These are phyloP conservation scores for Irena cyanogastra DNA, from an alignment of 2,113 vertebrate species.

Conservation along the genomic window DNA sequence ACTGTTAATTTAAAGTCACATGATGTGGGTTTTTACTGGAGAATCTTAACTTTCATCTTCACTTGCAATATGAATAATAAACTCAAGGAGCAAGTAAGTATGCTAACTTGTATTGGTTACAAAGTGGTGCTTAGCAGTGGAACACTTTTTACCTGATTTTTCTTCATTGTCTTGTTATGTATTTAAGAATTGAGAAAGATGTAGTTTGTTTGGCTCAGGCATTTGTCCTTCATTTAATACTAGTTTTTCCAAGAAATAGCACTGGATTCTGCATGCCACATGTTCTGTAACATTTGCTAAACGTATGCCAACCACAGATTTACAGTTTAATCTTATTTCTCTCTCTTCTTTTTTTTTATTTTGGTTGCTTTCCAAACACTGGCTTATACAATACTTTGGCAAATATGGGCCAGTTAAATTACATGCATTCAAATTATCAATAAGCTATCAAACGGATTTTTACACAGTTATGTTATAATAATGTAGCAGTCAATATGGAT, in stretches of 20 bases:
- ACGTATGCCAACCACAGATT: neutral
- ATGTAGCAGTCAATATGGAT: neutral
- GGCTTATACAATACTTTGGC: neutral
- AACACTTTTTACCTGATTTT: neutral
- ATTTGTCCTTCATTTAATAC: constrained; percentile 13
- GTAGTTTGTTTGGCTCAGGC: neutral
- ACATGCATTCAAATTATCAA: neutral
- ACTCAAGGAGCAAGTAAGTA: neutral
- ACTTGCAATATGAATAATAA: neutral
- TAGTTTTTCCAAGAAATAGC: neutral
- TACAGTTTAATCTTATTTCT: constrained; percentile 38
- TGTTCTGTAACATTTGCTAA: neutral
- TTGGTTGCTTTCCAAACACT: neutral
- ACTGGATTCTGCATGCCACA: neutral
- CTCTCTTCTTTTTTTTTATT: neutral
- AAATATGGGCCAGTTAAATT: constrained; percentile 44
- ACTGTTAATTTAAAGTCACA: neutral
- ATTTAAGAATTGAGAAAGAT: neutral
- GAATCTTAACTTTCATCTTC: neutral
- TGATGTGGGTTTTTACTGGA: neutral
- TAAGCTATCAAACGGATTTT: constrained; percentile 19
- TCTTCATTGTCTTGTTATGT: neutral
- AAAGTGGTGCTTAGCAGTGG: neutral
- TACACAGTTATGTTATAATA: neutral
- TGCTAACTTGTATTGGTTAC: neutral